Percentiles rank a stretch among this genome's conserved stretches.
Conservation (phyloP, 2,888 invertebrate genomes). For the Andrena minutula region DNA sequence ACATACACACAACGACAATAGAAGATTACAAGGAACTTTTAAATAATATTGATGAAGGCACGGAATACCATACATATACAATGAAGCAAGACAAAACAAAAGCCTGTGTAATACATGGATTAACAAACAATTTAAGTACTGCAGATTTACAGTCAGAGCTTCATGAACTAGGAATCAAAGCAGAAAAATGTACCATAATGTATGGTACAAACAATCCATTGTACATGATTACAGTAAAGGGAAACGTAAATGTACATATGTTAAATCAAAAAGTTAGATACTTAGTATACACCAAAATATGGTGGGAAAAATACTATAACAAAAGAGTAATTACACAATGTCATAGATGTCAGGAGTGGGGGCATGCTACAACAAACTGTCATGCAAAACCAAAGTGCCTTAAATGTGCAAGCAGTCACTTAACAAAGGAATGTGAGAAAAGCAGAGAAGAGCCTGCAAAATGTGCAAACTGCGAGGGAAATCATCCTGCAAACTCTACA, state of each 20-base stretch:
- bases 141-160: background rate
- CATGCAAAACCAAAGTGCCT: slow-evolving; percentile 64
- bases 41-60: background rate
- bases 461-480: slow-evolving; percentile 73
- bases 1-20: background rate
- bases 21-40: background rate
- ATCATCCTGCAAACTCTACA: slow-evolving; percentile 61
- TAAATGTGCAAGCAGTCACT: slow-evolving; percentile 71
- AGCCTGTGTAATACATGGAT: background rate
- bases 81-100: background rate
- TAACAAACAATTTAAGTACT: background rate
- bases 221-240: background rate
- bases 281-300: slow-evolving; percentile 60
- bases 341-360: slow-evolving; percentile 74
- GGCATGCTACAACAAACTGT: slow-evolving; percentile 69
- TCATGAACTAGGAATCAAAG: background rate
- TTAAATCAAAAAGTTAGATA: slow-evolving; percentile 47
- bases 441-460: slow-evolving; percentile 62
- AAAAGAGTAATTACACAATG: slow-evolving; percentile 70
- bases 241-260: background rate
- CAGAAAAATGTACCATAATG: background rate
- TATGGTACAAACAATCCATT: background rate
- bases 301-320: slow-evolving; percentile 68
- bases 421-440: slow-evolving; percentile 72
- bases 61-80: background rate